Conservation (phyloP, 2,888 invertebrate species). For the Odontocolon sp. region DNA sequence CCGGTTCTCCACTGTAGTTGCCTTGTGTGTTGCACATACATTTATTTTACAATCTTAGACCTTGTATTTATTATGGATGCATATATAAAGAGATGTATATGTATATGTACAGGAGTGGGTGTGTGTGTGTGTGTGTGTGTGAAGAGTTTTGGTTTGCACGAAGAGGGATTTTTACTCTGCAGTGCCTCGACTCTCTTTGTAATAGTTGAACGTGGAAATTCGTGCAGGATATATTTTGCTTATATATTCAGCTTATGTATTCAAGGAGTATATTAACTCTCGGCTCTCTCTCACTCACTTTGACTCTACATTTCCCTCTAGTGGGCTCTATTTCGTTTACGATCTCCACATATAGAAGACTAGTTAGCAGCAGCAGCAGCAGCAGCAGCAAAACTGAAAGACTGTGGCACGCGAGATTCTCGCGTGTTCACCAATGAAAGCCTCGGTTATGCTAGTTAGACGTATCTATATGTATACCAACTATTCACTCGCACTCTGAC, state of each 20-base stretch:
- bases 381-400: conserved; percentile 24
- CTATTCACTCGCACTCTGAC: conserved; percentile 24
- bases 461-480: background rate
- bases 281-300: background rate
- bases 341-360: conserved; percentile 36
- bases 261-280: conserved; percentile 7
- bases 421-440: conserved; percentile 51
- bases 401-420: conserved; percentile 41
- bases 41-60: background rate
- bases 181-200: background rate
- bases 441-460: conserved; percentile 24
- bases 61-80: too few species aligned
- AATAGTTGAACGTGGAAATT: background rate
- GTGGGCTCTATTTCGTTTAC: conserved; percentile 30
- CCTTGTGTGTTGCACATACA: background rate
- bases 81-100: too few species aligned
- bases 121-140: too few species aligned
- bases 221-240: background rate
- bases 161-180: background rate
- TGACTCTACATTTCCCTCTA: background rate
- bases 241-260: conserved; percentile 16
- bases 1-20: conserved; percentile 44
- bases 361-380: conserved; percentile 20
- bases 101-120: background rate
- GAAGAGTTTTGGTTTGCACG: too few species aligned